Evolutionary conservation across 2,888 invertebrate genomes (phyloP), one percentile per base, ranked within the genome.

Genomic region (Sclerodermus sp.): DNA sequence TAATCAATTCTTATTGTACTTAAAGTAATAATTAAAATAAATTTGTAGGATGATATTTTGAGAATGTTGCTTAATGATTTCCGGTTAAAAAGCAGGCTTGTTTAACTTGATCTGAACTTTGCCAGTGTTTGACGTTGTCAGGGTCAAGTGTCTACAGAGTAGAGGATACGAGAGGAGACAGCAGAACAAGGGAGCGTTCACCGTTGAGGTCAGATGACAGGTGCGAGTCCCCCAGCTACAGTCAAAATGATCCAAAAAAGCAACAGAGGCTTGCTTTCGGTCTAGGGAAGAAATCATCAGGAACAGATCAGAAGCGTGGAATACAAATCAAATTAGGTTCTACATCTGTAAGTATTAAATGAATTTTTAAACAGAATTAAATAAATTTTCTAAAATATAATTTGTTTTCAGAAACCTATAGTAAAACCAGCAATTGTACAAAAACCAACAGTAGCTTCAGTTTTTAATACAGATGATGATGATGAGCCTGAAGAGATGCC

Each of bases 401-500:
- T n/a, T n/a, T n/a, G n/a, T n/a, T n/a, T 53, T 2, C 41, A 78
- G 67, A 76, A 81, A 14, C 71, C 80, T 30, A 66, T 62, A 2
- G 55, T 67, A 6, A 83, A 82, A 62, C 56, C 76, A 41, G 57
- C 73, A 16, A 53, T 72, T 2, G 62, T 75, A 1, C 76, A 76
- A 45, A 79, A 82, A 47, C 82, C 83, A 41, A 80, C 82, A 10
- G 83, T 89, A 10, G 89, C 90, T 0, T 85, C 89, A 0, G 89
- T 88, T n/a, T 91, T 91, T 68, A 88, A 87, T 71, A 82, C 83
- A 43, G 85, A 85, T 56, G 85, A 85, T 49, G 85, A 85, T 55
- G 86, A 86, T 64, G 92, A 91, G 65, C 91, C 90, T 0, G 93
- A 93, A 76, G 93, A 94, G 79, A 94, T 94, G 93, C 94, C 95